Evolutionary conservation across 1,140 invertebrate genomes (phyloP), one percentile per base, ranked within the genome.

Genomic region (Drosophila jambulina): DNA sequence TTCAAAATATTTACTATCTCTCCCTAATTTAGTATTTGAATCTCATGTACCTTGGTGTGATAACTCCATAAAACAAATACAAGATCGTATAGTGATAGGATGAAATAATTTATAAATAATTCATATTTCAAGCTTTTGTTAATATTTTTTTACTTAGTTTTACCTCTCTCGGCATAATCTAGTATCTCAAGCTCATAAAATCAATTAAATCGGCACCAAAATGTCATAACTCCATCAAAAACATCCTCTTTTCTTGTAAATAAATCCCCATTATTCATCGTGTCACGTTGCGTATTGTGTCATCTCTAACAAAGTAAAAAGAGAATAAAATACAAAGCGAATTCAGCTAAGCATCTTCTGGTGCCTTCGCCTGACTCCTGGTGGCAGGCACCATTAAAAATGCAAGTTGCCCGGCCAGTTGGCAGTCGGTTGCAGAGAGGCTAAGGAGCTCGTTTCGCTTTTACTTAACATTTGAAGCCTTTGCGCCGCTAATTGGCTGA

Each of bases 401-500:
- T 88, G 85, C 85, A 88, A 88, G 85, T 88, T 85, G 81, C 85
- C 42, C 72, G 78, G 72, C 82, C 77, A 84, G 81, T 85, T 80
- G 57, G 56, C 58, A 17, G 32, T 62, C 40, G 67, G 43, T 48
- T 68, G 51, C 21, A 3, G 19, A 10, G 51, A 23, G 34, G 23
- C 51, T 32, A 38, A 49, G 67, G 74, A 85, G 65, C 82, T 86
- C 75, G 78, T 88, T 90, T 90, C 85, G 85, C 85, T 88, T 88
- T 88, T 88, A 90, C 85, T 88, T 84, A 81, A 90, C 83, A 91
- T 91, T 91, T 91, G 71, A 82, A 83, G 80, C 78, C 85, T 91
- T 91, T 87, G 88, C 81, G 80, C 80, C 87, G 81, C 87, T 91
- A 91, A 91, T 91, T 91, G 87, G 87, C 87, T 84, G 81, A 91